phyloP scores from a whole-genome alignment of 2,888 invertebrate genomes.

The Acleris sparsana region DNA sequence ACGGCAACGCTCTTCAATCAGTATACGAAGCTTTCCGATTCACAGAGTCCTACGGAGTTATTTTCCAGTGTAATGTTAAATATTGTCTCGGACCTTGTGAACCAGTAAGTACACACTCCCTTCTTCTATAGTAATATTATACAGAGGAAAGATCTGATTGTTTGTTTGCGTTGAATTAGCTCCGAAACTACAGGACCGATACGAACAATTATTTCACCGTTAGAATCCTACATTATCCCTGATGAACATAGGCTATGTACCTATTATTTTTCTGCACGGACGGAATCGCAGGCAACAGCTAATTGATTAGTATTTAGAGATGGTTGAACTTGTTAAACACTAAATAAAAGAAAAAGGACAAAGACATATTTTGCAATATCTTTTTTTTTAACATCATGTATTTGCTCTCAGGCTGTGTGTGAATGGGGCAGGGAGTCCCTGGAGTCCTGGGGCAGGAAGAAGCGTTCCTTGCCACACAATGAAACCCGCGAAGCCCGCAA shows the following conservation, averaged over 20 bases:
- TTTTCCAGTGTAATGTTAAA: conserved; percentile 98
- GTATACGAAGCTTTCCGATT: conserved; percentile 97
- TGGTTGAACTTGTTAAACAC: not conserved
- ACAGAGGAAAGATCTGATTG: too few relatives aligned
- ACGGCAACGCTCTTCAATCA: conserved; percentile 95
- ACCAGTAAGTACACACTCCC: conserved; percentile 85
- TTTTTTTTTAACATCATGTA: not conserved
- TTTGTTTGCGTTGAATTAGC: too few relatives aligned
- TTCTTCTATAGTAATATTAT: too few relatives aligned
- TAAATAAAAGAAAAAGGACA: not conserved
- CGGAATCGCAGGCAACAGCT: too few relatives aligned
- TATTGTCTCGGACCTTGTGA: conserved; percentile 97
- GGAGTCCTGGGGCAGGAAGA: conserved; percentile 95
- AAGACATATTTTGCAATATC: not conserved
- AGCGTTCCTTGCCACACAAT: conserved; percentile 85
- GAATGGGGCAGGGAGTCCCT: conserved; percentile 95
- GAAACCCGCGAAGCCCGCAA: conserved; percentile 86
- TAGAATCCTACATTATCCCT: too few relatives aligned
- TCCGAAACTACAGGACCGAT: too few relatives aligned
- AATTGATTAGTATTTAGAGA: not conserved
- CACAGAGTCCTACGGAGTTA: conserved; percentile 97
- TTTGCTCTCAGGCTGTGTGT: conserved; percentile 88
- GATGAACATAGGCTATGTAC: too few relatives aligned
- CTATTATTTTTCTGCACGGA: too few relatives aligned
- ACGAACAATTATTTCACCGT: too few relatives aligned